Base-by-base conservation (phyloP, 2,797 vertebrate genomes). In the Erpetoichthys calabaricus region DNA sequence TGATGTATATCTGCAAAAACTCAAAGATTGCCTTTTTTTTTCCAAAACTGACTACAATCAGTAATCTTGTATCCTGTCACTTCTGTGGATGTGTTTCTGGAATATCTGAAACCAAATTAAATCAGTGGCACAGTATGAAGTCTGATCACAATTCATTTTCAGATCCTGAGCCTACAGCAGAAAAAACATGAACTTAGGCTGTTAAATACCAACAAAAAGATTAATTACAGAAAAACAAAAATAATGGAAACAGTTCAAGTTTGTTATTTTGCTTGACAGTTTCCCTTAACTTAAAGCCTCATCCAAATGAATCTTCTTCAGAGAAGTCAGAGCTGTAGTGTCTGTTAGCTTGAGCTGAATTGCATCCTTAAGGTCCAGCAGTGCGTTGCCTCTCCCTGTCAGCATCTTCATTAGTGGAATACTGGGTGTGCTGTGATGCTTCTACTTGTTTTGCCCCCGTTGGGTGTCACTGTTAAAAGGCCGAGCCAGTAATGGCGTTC, bases 401-500 rank as follows among this genome's bases (percentile, higher is more conserved):
- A 47, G 53, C 51, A 41, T 10, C 4, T 51, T 51, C 50, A 53
- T 45, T 49, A 3, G 56, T 69, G 71, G 68, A 68, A 72, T 65
- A 70, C 44, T 71, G 73, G 25, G 67, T 71, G 71, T 61, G 71
- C 75, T 73, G 72, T 65, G 64, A 65, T 60, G 64, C 68, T 78
- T 67, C 63, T 4, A 9, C 71, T 60, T 72, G 66, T 65, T 65
- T 71, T 67, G 56, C 60, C 47, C 68, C 55, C 52, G 56, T 50
- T 45, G 55, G 60, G 41, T 3, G 62, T 52, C 42, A 8, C 46
- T 62, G 68, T 86, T 86, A 97, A 84, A 97, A 97, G 68, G 93
- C 94, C 0, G 94, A 96, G 70, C 94, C 92, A 1, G 93, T 97
- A 75, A 97, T 97, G 66, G 94, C 94, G 0, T 97, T 97, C 56